These are phyloP conservation scores for Elegia similella DNA, from an alignment of 2,888 invertebrate genomes.

Conservation along the genomic window DNA sequence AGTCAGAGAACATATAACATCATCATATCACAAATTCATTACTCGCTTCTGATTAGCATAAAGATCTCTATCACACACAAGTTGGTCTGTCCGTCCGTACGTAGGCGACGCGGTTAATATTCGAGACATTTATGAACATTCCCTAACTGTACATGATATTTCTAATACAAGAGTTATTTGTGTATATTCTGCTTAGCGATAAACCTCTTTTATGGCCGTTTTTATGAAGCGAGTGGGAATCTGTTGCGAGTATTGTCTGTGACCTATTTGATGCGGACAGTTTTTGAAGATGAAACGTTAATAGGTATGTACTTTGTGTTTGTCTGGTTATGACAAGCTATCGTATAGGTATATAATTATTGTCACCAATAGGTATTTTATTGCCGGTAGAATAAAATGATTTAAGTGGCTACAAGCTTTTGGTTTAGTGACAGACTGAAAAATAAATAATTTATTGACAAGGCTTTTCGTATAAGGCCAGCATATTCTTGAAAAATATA, in stretches of 20 bases:
- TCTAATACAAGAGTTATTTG: slow-evolving; percentile 11
- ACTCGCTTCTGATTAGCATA: slow-evolving; percentile 25
- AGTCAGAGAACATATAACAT: not conserved
- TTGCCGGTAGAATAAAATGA: too few species aligned
- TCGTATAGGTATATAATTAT: too few species aligned
- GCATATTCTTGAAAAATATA: too few species aligned
- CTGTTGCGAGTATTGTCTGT: slow-evolving; percentile 2
- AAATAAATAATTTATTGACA: too few species aligned
- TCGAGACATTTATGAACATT: slow-evolving; percentile 40
- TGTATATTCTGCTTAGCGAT: slow-evolving; percentile 10
- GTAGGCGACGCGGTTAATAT: slow-evolving; percentile 34
- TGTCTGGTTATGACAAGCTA: too few species aligned
- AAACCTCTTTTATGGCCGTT: slow-evolving; percentile 4
- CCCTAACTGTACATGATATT: slow-evolving; percentile 31
- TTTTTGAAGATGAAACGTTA: slow-evolving; percentile 1
- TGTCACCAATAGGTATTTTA: too few species aligned
- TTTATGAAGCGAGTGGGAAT: slow-evolving; percentile 11
- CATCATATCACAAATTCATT: slow-evolving; percentile 6
- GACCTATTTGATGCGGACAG: slow-evolving; percentile 3
- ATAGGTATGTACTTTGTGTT: too few species aligned
- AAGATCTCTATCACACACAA: slow-evolving; percentile 21
- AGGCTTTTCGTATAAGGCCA: too few species aligned
- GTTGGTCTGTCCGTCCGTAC: slow-evolving; percentile 12
- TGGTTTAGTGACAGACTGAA: too few species aligned
- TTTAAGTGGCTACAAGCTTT: not conserved